phyloP scores from a whole-genome alignment of 2,888 invertebrate species.

The Hirtodrosophila cameraria region DNA sequence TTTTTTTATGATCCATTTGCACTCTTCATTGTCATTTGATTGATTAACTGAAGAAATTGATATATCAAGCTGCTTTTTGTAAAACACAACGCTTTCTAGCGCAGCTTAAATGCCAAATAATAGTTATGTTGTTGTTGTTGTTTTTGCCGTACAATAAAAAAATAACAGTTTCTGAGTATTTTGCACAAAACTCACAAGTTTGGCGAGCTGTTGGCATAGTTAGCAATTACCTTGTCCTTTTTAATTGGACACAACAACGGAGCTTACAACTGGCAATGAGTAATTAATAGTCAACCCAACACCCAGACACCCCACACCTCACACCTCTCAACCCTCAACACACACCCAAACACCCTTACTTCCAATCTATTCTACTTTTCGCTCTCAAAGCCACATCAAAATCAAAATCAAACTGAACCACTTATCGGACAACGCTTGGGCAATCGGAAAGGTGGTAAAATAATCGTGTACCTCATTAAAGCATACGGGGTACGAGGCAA shows the following conservation, averaged over 20 bases:
- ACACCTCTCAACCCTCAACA: too few species aligned
- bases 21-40: slow-evolving; percentile 1
- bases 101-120: slow-evolving; percentile 8
- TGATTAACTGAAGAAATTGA: slow-evolving; percentile 5
- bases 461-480: slow-evolving; percentile 22
- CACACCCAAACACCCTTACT: not conserved
- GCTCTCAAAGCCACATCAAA: not conserved
- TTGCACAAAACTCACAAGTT: slow-evolving; percentile 16
- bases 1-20: slow-evolving; percentile 22
- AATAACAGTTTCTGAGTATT: slow-evolving; percentile 6
- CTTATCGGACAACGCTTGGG: slow-evolving; percentile 20
- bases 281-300: slow-evolving; percentile 37
- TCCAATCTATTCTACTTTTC: not conserved
- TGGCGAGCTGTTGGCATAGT: slow-evolving; percentile 14
- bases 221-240: slow-evolving; percentile 38
- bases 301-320: not conserved
- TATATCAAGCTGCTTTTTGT: too few species aligned
- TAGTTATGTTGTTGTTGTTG: not conserved
- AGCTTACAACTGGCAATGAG: slow-evolving; percentile 23
- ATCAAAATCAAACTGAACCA: slow-evolving; percentile 12
- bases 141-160: not conserved
- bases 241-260: slow-evolving; percentile 32
- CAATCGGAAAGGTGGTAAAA: slow-evolving; percentile 16
- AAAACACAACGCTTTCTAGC: too few species aligned
- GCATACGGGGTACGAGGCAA: too few species aligned